phyloP scores from a whole-genome alignment of 1,140 invertebrate species.

The Trissolcus basalis region DNA sequence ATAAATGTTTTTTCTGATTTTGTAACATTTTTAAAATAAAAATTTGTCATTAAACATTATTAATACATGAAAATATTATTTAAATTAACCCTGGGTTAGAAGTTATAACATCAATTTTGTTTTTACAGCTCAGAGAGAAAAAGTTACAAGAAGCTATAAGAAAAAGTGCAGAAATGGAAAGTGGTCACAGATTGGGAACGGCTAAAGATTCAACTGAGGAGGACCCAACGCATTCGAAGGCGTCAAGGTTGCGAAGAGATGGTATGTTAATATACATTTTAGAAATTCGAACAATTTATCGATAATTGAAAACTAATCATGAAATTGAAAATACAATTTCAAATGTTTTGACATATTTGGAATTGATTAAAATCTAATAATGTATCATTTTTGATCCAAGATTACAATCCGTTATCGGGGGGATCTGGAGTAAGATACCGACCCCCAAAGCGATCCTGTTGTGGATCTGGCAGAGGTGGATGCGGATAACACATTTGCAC shows the following conservation, averaged over 20 bases:
- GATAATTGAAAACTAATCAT: too few species aligned
- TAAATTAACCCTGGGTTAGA: not conserved
- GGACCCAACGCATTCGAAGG: conserved; percentile 49
- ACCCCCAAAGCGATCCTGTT: conserved; percentile 72
- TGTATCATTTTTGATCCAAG: conserved; percentile 55
- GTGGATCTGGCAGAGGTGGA: conserved; percentile 68
- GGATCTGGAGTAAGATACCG: conserved; percentile 68
- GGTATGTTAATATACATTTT: conserved; percentile 8
- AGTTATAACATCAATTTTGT: not conserved
- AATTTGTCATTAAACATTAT: too few species aligned
- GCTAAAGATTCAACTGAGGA: conserved; percentile 32
- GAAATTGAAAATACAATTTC: not conserved
- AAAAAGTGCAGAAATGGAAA: conserved; percentile 36
- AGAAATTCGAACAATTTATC: not conserved
- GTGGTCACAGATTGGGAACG: conserved; percentile 50
- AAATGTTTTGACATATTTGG: not conserved
- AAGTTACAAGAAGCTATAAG: conserved; percentile 57
- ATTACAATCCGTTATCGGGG: conserved; percentile 76
- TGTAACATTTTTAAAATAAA: too few species aligned
- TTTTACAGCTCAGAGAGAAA: conserved; percentile 60
- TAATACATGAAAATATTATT: too few species aligned
- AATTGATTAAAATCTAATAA: too few species aligned
- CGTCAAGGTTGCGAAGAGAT: conserved; percentile 59
- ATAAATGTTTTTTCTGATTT: too few species aligned
- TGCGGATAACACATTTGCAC: conserved; percentile 66